A percentile compares a stretch with the other conserved stretches of the same genome.
phyloP scores from a whole-genome alignment of 2,888 invertebrate genomes.

The Allolobophora icterica region DNA sequence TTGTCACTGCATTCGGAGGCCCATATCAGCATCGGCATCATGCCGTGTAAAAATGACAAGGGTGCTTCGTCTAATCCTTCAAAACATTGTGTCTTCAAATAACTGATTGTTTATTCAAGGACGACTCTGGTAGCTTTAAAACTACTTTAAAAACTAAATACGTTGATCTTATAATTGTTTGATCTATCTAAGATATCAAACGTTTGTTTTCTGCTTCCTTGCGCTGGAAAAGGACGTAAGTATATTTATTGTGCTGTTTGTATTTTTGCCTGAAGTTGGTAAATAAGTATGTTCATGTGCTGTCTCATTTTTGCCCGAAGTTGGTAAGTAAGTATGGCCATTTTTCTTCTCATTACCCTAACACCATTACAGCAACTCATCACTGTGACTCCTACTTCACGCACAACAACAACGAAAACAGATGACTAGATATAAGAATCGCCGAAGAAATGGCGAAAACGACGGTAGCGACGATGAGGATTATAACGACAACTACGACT shows the following conservation, averaged over 20 bases:
- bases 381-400: background rate
- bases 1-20: too few species aligned
- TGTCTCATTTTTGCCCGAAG: background rate
- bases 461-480: slow-evolving; percentile 28
- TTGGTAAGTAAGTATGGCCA: background rate
- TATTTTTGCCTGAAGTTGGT: background rate
- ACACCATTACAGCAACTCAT: background rate
- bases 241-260: background rate
- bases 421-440: background rate
- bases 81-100: background rate
- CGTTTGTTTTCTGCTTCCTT: background rate
- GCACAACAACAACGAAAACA: background rate
- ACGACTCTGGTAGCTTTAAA: background rate
- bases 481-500: slow-evolving; percentile 29
- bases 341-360: background rate
- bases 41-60: too few species aligned
- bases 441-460: background rate
- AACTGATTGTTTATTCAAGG: background rate
- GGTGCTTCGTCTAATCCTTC: too few species aligned
- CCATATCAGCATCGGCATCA: too few species aligned
- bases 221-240: background rate
- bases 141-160: background rate
- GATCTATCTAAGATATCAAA: background rate
- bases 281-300: background rate
- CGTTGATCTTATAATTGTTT: background rate